phyloP scores from a whole-genome alignment of 2,113 vertebrate species.

The Chionomys nivalis region DNA sequence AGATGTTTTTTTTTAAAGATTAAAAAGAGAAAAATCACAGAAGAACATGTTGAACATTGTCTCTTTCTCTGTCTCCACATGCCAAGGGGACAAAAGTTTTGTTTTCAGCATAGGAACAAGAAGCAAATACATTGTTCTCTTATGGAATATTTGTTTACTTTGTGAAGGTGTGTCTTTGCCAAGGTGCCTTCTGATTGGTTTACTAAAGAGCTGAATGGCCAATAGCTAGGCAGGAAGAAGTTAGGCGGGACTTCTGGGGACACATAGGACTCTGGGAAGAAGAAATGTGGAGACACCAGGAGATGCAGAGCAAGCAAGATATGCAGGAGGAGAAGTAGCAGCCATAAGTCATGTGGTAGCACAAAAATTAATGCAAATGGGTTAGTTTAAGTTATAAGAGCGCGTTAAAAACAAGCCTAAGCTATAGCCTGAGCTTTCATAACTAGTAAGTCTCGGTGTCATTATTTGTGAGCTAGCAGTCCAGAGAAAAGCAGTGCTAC shows the following conservation, averaged over 20 bases:
- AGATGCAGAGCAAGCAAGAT: neutral
- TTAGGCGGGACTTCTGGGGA: neutral
- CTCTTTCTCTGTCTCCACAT: neutral
- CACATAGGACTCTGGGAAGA: neutral
- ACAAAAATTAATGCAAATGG: neutral
- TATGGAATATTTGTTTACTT: neutral
- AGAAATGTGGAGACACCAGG: too few species aligned
- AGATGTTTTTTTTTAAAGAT: too few species aligned
- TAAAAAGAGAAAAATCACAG: neutral
- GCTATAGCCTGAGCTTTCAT: neutral
- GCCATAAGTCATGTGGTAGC: neutral
- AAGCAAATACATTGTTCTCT: too few species aligned
- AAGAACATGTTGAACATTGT: neutral
- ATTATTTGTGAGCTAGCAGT: too few species aligned
- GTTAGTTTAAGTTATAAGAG: neutral
- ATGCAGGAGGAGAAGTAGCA: neutral
- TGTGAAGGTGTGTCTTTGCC: neutral
- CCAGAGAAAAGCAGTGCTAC: neutral
- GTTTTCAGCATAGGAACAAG: too few species aligned
- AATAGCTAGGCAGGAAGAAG: neutral
- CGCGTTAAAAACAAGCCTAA: neutral
- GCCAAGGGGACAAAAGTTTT: neutral
- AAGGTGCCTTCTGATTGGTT: neutral
- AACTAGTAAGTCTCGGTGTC: neutral
- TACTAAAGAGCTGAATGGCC: neutral